These are phyloP conservation scores for Cataglyphis rosenhaueri DNA, from an alignment of 2,888 invertebrate genomes.

Conservation along the genomic window DNA sequence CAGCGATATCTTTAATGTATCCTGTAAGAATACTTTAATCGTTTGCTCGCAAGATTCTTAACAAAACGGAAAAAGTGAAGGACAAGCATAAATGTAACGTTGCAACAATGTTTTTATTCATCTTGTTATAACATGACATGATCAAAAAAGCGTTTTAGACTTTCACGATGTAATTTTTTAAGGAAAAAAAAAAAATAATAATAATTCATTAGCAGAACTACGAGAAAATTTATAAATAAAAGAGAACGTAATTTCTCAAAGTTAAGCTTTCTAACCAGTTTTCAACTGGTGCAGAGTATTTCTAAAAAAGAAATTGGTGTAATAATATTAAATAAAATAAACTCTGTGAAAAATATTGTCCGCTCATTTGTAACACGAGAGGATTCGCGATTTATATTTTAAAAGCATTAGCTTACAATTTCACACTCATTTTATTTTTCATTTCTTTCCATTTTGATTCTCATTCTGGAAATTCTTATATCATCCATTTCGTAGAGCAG, in stretches of 20 bases:
- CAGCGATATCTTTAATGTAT: not conserved
- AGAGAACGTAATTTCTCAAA: not conserved
- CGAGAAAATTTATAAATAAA: conserved; percentile 9
- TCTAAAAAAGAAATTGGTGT: not conserved
- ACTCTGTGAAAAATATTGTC: not conserved
- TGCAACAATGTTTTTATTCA: not conserved
- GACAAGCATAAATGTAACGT: not conserved
- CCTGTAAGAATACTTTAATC: not conserved
- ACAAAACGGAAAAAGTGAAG: not conserved
- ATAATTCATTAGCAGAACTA: not conserved
- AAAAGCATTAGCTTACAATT: not conserved
- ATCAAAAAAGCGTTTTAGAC: not conserved
- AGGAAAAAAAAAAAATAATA: not conserved
- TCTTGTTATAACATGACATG: not conserved
- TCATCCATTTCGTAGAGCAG: conserved; percentile 6
- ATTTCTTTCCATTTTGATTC: not conserved
- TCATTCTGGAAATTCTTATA: not conserved
- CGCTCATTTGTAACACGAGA: not conserved
- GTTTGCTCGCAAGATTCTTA: not conserved
- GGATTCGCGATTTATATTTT: not conserved
- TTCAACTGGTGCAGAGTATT: not conserved
- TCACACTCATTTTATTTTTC: not conserved
- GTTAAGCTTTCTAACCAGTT: not conserved
- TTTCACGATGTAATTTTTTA: not conserved
- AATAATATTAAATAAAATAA: not conserved